Base-by-base conservation (phyloP, 2,888 invertebrate genomes). In the Palloptera scutellata region DNA sequence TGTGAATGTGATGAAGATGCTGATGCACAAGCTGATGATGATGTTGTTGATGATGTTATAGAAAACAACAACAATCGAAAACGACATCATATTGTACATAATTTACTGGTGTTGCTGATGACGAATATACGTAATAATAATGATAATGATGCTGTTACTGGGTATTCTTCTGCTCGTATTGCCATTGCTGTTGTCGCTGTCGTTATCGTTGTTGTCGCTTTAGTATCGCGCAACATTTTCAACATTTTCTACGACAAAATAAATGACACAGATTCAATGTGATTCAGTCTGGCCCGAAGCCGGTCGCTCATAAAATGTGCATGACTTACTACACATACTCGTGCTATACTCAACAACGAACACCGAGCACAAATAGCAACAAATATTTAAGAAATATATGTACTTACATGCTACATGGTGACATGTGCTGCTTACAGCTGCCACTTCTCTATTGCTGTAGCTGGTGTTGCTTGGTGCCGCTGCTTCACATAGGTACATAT, bases 221-320 rank as follows among this genome's bases (percentile, higher is more conserved):
- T 15, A 5, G 48, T 48, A 48, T 30, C 30, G 30, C 30, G 30
- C 30, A 30, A 30, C 6, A 4, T 4, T 30, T 30, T 30, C n/a
- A n/a, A 12, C 45, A 45, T 48, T 48, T 48, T 48, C 11, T 48
- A 48, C 48, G 8, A 9, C 48, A 15, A 59, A 59, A 15, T 17
- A 17, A 42, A 3, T 59, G 58, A 43, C 58, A 59, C 58, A 43
- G 58, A 42, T 59, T 43, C 43, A 58, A 12, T 30, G 30, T 30
- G 30, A 30, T 30, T 30, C 6, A 30, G 30, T 30, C 30, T 30
- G 6, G 30, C 30, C 30, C 30, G 6, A 30, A 30, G 30, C 30
- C 30, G 30, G 30, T 30, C 30, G 30, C 6, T 30, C 30, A 30
- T 30, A 30, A 30, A 30, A 30, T 30, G 30, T 30, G 30, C 30